Percentiles rank a stretch among this genome's conserved stretches.
Evolutionary conservation across 2,797 vertebrate species (phyloP).

Genomic region (Triplophysa yarkandensis): DNA sequence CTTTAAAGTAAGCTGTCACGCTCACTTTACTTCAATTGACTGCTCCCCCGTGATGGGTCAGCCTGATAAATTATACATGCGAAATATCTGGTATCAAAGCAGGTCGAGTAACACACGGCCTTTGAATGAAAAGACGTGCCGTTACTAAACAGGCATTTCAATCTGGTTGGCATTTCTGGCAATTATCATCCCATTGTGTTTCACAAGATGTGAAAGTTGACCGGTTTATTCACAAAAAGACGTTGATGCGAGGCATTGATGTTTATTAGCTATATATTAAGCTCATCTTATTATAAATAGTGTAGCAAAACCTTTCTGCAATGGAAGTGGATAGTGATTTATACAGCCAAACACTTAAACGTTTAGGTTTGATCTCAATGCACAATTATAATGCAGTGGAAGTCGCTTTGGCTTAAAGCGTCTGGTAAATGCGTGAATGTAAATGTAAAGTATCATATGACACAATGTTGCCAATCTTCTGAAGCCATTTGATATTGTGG

Average conservation of each 20-base stretch:
- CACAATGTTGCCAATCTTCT: neutral
- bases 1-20: slow-evolving; percentile 54
- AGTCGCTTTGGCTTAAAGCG: too few relatives aligned
- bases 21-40: neutral
- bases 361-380: too few relatives aligned
- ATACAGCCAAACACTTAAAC: neutral
- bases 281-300: neutral
- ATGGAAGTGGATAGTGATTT: neutral
- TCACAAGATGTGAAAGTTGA: slow-evolving; percentile 17
- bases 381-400: too few relatives aligned
- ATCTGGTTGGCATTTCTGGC: slow-evolving; percentile 33
- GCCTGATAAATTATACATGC: slow-evolving; percentile 67
- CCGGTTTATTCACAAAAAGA: slow-evolving; percentile 16
- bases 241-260: neutral
- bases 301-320: neutral
- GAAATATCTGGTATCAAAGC: slow-evolving; percentile 57
- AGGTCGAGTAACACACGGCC: slow-evolving; percentile 49
- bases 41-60: slow-evolving; percentile 32
- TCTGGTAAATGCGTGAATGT: too few relatives aligned
- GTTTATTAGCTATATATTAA: neutral
- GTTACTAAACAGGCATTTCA: slow-evolving; percentile 30
- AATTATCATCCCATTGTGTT: slow-evolving; percentile 12
- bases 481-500: too few relatives aligned
- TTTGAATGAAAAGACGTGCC: slow-evolving; percentile 22
- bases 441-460: too few relatives aligned